These are phyloP conservation scores for Alviniconcha strummeri DNA, from an alignment of 2,888 invertebrate genomes.

Conservation along the genomic window DNA sequence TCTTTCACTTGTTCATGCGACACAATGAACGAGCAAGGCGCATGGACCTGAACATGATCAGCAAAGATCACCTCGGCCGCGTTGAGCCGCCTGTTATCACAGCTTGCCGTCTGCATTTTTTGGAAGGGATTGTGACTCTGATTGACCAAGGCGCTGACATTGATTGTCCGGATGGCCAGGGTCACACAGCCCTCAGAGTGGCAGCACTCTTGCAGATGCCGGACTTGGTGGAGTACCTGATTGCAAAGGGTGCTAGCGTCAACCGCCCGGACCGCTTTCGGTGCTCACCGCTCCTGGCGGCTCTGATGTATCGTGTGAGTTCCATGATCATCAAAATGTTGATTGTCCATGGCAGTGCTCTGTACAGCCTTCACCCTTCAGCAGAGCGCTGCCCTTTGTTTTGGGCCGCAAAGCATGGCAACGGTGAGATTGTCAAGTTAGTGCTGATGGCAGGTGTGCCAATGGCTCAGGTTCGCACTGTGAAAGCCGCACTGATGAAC, in stretches of 20 bases:
- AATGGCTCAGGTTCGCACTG: slow-evolving; percentile 58
- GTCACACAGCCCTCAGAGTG: slow-evolving; percentile 65
- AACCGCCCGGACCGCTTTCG: slow-evolving; percentile 68
- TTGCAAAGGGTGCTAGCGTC: slow-evolving; percentile 65
- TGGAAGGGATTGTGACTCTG: slow-evolving; percentile 65
- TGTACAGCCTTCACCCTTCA: slow-evolving; percentile 57
- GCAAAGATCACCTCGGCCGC: slow-evolving; percentile 68
- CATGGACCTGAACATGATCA: slow-evolving; percentile 68
- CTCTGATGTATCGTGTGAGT: slow-evolving; percentile 63
- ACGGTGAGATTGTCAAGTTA: slow-evolving; percentile 59
- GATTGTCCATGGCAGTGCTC: slow-evolving; percentile 61
- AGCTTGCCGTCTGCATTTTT: slow-evolving; percentile 71
- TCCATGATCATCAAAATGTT: slow-evolving; percentile 63
- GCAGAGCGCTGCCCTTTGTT: slow-evolving; percentile 62
- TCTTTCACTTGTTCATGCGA: slow-evolving; percentile 66
- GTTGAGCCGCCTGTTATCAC: slow-evolving; percentile 72
- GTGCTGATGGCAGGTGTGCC: slow-evolving; percentile 59
- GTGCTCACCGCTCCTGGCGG: slow-evolving; percentile 66
- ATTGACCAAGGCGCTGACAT: slow-evolving; percentile 68
- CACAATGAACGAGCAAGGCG: slow-evolving; percentile 63
- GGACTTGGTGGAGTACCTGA: slow-evolving; percentile 62
- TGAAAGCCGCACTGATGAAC: slow-evolving; percentile 54
- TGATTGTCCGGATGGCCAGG: slow-evolving; percentile 63
- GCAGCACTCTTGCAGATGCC: slow-evolving; percentile 63
- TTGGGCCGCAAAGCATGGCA: slow-evolving; percentile 64